Evolutionary conservation across 2,797 vertebrate genomes (phyloP), one percentile per base, ranked within the genome.

Genomic region (Meda fulgida): DNA sequence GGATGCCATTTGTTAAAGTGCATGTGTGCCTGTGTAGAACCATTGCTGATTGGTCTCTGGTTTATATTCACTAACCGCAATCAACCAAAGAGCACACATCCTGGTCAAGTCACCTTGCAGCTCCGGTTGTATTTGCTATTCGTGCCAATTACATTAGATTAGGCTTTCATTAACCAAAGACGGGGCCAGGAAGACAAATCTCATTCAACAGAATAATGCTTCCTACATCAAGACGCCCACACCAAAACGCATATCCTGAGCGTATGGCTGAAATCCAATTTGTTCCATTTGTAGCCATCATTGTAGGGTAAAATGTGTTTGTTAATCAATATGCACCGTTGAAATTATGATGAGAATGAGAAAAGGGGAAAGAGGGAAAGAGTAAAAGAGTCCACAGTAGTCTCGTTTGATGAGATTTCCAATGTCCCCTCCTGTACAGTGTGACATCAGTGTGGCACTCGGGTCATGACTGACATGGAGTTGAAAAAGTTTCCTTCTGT

Each of bases 201-300:
- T 72, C 81, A 86, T 89, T 92, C 89, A 89, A 87, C 84, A 89
- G 70, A 91, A 88, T 65, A 87, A 89, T 89, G 83, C 26, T 66
- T 51, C 83, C 63, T 38, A 86, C 77, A 66, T 78, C 48, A 48
- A 79, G 88, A 88, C 84, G 83, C 90, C 89, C 79, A 87, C 85
- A 72, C 88, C 55, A 63, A 76, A 73, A 31, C 58, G 60, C 86
- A 87, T 83, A 91, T 92, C 91, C 90, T 89, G 87, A 80, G 78
- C 70, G n/a, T 88, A 80, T 81, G 83, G 85, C 85, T 58, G 18
- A 88, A 92, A 93, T 92, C 91, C 79, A 90, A 92, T 94, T 93
- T 89, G 78, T 90, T 88, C 85, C 79, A 78, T 48, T 18, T 87
- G 69, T 87, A 91, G 88, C 84, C 89, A 86, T 90, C 84, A 89